Evolutionary conservation across 2,797 vertebrate species (phyloP).

Genomic region (Pachyuromys duprasi): DNA sequence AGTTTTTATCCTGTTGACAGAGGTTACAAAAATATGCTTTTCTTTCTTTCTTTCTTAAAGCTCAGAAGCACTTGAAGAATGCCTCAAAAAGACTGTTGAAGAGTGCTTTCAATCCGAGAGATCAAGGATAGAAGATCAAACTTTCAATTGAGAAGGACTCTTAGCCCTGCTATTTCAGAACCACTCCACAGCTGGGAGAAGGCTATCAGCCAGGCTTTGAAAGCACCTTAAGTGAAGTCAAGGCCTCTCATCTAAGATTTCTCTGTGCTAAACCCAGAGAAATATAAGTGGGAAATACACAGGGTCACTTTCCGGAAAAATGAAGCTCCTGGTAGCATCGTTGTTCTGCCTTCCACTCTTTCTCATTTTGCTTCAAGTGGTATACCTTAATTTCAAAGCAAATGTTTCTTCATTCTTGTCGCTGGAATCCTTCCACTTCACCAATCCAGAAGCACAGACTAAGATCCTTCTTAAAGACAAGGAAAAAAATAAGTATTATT

Average conservation of each 20-base stretch:
- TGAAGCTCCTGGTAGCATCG: background rate
- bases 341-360: background rate
- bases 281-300: background rate
- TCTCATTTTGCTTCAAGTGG: background rate
- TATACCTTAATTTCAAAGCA: background rate
- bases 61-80: background rate
- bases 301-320: background rate
- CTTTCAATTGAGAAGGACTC: background rate
- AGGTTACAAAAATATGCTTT: background rate
- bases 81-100: background rate
- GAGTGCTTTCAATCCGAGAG: background rate
- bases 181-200: background rate
- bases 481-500: background rate
- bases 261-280: background rate
- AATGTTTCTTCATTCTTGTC: background rate
- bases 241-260: conserved; percentile 8
- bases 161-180: background rate
- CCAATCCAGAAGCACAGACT: background rate
- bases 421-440: too few species aligned
- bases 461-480: background rate
- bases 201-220: background rate
- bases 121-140: background rate
- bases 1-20: background rate
- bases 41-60: background rate
- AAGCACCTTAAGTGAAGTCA: background rate